These are phyloP conservation scores for Actinernus sp. DNA, from an alignment of 92 coral and sea anemone species.

Conservation along the genomic window DNA sequence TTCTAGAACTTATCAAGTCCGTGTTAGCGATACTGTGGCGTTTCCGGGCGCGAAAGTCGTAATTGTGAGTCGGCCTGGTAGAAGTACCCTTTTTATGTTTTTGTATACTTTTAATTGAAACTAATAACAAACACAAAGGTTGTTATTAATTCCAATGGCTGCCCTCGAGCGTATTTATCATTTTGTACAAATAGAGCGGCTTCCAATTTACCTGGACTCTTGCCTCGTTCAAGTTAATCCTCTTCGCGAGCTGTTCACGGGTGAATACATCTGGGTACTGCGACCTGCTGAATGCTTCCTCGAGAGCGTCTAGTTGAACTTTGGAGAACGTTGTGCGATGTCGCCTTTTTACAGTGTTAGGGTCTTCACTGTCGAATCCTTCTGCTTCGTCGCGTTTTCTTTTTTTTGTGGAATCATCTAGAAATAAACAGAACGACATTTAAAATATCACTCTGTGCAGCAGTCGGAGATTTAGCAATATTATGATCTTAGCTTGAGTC, in stretches of 20 bases:
- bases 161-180: background rate
- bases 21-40: background rate
- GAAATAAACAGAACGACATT: background rate
- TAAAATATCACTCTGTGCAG: too few species aligned
- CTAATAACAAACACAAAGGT: slow-evolving; percentile 71
- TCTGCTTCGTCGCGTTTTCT: slow-evolving; percentile 57
- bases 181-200: background rate
- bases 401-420: slow-evolving; percentile 29
- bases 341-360: slow-evolving; percentile 74
- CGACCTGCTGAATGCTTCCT: slow-evolving; percentile 85
- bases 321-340: slow-evolving; percentile 95
- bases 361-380: slow-evolving; percentile 43
- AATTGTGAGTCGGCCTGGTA: background rate
- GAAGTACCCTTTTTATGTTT: background rate
- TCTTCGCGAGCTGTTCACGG: slow-evolving; percentile 85
- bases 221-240: slow-evolving; percentile 88
- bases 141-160: slow-evolving; percentile 61
- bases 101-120: slow-evolving; percentile 54
- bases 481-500: slow-evolving; percentile 1
- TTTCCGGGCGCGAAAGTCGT: background rate
- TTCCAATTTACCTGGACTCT: slow-evolving; percentile 87
- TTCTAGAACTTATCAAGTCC: background rate
- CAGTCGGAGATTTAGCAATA: background rate
- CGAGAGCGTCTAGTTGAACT: slow-evolving; percentile 86
- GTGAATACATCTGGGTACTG: slow-evolving; percentile 96